Conservation (phyloP, 2,797 vertebrate genomes). For the Alauda arvensis region DNA sequence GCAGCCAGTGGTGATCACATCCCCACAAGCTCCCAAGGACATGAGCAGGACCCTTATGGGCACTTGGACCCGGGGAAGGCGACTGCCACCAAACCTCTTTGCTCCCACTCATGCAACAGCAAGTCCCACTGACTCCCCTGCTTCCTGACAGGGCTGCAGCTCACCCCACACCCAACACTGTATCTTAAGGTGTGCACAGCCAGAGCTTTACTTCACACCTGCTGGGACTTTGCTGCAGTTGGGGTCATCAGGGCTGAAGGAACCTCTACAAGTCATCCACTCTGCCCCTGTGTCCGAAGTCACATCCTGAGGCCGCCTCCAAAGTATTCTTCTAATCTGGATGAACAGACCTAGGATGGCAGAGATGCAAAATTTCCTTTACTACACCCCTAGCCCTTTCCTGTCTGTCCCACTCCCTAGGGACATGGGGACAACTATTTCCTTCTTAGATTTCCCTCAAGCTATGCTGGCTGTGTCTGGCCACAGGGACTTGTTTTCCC, state of each 20-base stretch:
- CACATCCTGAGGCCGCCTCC: fast-evolving
- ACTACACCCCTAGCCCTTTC: not conserved
- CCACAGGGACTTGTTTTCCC: not conserved
- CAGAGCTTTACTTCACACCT: not conserved
- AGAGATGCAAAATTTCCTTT: not conserved
- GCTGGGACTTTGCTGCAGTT: not conserved
- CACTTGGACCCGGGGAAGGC: fast-evolving
- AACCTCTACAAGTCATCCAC: not conserved
- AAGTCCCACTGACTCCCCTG: not conserved
- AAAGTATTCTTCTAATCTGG: not conserved
- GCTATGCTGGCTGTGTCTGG: not conserved
- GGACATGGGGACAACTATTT: not conserved
- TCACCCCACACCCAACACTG: fast-evolving
- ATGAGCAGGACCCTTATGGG: not conserved
- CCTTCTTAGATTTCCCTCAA: not conserved
- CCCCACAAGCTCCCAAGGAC: fast-evolving
- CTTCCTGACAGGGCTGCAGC: not conserved
- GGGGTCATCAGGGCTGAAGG: not conserved
- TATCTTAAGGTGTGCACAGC: fast-evolving
- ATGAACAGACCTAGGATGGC: not conserved
- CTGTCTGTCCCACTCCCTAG: not conserved
- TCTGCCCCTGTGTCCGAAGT: not conserved
- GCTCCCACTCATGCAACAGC: not conserved
- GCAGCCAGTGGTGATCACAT: not conserved
- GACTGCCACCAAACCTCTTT: not conserved